These are phyloP conservation scores for Serranus cabrilla DNA, from an alignment of 2,797 vertebrate species.

Conservation along the genomic window DNA sequence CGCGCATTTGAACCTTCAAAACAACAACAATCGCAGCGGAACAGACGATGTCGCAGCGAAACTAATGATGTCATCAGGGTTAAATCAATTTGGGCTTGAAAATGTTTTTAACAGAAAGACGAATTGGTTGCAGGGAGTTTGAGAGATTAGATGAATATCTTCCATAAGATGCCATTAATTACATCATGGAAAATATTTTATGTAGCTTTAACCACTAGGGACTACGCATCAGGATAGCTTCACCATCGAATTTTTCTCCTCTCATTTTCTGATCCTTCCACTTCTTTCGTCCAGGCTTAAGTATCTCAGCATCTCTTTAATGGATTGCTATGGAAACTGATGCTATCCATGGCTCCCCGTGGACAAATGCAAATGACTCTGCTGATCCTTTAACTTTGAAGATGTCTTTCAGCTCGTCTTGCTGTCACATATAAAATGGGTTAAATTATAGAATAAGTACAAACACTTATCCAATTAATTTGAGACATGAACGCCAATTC, in stretches of 20 bases:
- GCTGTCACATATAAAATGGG: neutral
- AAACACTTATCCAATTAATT: constrained; percentile 31
- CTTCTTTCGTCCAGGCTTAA: too few species aligned
- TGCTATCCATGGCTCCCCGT: neutral
- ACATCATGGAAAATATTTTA: neutral
- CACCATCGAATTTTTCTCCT: neutral
- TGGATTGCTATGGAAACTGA: neutral
- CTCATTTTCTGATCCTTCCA: neutral
- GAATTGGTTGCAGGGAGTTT: neutral
- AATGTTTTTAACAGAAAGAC: neutral
- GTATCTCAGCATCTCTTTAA: neutral
- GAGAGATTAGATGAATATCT: neutral
- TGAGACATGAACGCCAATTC: constrained; percentile 1
- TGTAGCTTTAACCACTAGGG: neutral
- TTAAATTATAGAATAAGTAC: neutral
- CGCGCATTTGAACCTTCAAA: neutral
- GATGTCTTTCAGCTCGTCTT: neutral
- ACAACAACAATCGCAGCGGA: neutral
- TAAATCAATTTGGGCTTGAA: neutral
- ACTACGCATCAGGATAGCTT: neutral
- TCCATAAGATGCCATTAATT: neutral
- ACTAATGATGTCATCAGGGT: neutral
- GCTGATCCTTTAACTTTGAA: neutral
- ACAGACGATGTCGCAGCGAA: neutral
- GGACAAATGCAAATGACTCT: neutral